Evolutionary conservation across 1,140 invertebrate genomes (phyloP).

Genomic region (Pogonomyrmex barbatus): DNA sequence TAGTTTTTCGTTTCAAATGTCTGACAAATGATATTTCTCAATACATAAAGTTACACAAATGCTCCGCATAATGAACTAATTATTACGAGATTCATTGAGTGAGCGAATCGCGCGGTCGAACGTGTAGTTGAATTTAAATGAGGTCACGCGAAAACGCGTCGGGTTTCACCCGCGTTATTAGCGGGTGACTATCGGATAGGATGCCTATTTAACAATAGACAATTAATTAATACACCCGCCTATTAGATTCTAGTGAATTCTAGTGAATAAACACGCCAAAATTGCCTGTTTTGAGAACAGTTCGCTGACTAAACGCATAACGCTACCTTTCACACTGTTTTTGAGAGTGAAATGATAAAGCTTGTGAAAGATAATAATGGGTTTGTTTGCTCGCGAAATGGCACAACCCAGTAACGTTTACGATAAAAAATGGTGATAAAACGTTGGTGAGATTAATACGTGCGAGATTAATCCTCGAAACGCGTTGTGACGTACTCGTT

Average conservation of each 20-base stretch:
- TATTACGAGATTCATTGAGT: neutral
- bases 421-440: neutral
- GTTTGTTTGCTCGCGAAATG: slow-evolving; percentile 33
- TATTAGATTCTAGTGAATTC: slow-evolving; percentile 25
- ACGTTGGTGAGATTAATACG: neutral
- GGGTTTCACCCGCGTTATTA: slow-evolving; percentile 40
- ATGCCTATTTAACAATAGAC: slow-evolving; percentile 27
- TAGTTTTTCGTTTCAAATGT: neutral
- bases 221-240: slow-evolving; percentile 46
- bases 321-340: slow-evolving; percentile 2
- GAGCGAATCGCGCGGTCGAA: slow-evolving; percentile 31
- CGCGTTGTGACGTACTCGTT: neutral
- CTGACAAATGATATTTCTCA: neutral
- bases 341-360: slow-evolving; percentile 23
- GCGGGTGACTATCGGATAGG: slow-evolving; percentile 7
- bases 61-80: slow-evolving; percentile 36
- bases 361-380: slow-evolving; percentile 13
- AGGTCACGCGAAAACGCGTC: slow-evolving; percentile 39
- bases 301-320: neutral
- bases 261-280: slow-evolving; percentile 16
- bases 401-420: neutral
- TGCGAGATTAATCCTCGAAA: neutral
- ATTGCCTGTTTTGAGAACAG: slow-evolving; percentile 7
- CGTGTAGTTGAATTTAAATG: slow-evolving; percentile 52
- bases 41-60: slow-evolving; percentile 9